Base-by-base conservation (phyloP, 2,113 vertebrate genomes). In the Copsychus sechellarum region DNA sequence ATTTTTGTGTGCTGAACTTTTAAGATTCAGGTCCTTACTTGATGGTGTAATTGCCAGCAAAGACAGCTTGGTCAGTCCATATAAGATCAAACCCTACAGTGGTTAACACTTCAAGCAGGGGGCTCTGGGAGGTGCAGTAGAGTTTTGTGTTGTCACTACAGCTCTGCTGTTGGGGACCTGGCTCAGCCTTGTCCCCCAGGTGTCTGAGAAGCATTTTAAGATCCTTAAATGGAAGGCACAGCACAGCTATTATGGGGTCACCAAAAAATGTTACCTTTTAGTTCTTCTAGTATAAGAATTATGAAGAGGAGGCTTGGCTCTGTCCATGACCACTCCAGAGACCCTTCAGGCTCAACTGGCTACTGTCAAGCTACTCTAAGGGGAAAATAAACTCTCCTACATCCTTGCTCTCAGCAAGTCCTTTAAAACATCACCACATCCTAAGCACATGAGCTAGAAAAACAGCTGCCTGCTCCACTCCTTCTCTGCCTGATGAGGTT, bases 401-500 rank as follows among this genome's bases (percentile, higher is more conserved):
- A 86, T 67, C 88, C 78, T 94, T 79, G 87, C 80, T 94, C 94
- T 96, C 92, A 93, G 93, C 53, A 87, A 83, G 88, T 92, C 92
- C 74, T 91, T 89, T 83, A 78, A 95, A 95, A 93, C 84, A 70
- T 90, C 91, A 70, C 90, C 5, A 25, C 53, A 71, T 93, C 93
- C 90, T 64, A 81, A 96, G 92, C 83, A 60, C 66, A 91, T 38
- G 88, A 88, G 89, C 86, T 66, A 45, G 78, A 94, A 97, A 96
- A 95, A 92, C 97, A 98, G 97, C 97, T 97, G 97, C 96, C 94
- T 97, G 89, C 78, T 84, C 81, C 69, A 70, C 71, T 83, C 74
- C 90, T 97, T n/a, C 87, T 88, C 86, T 93, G 95, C 96, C 96
- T 97, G 97, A 97, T 97, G 96, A 98, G 97, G 97, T 98, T 97